Evolutionary conservation across 2,888 invertebrate genomes (phyloP).

Genomic region (Sclerodermus sp.): DNA sequence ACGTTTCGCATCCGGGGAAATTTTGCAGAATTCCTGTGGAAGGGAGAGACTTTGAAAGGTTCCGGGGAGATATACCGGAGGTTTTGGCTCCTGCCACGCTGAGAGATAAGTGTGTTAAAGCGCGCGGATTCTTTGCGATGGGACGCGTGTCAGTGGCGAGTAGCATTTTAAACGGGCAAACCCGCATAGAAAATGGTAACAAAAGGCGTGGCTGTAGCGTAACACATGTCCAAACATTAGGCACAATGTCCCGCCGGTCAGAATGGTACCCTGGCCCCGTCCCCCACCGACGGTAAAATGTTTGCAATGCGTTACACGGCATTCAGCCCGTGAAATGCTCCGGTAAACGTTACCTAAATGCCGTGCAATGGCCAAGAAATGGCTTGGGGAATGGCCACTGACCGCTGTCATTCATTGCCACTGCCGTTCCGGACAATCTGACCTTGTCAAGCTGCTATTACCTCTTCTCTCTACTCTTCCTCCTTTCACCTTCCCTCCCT

Average conservation of each 20-base stretch:
- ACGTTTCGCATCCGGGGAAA: too few species aligned
- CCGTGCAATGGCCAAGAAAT: constrained; percentile 42
- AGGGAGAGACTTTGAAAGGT: too few species aligned
- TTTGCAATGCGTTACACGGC: constrained; percentile 54
- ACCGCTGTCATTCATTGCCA: constrained; percentile 8
- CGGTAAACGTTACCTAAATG: constrained; percentile 42
- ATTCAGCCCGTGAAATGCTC: constrained; percentile 42
- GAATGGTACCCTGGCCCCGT: constrained; percentile 32
- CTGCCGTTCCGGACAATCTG: background rate
- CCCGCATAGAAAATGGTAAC: constrained; percentile 54
- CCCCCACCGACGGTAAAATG: constrained; percentile 41
- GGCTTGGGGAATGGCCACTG: constrained; percentile 29
- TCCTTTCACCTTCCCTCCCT: too few species aligned
- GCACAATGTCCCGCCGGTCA: constrained; percentile 51
- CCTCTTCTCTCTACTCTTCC: too few species aligned
- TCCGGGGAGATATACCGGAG: too few species aligned
- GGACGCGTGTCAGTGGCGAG: constrained; percentile 22
- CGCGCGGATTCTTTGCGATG: too few species aligned
- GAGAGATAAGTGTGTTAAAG: too few species aligned
- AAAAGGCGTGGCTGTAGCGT: constrained; percentile 57
- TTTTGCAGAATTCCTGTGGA: too few species aligned
- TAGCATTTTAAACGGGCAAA: constrained; percentile 53
- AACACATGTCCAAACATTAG: constrained; percentile 58
- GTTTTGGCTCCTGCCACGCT: too few species aligned
- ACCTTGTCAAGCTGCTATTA: too few species aligned